Conservation (phyloP, 1,140 invertebrate genomes). For the Zaprionus lachaisei region DNA sequence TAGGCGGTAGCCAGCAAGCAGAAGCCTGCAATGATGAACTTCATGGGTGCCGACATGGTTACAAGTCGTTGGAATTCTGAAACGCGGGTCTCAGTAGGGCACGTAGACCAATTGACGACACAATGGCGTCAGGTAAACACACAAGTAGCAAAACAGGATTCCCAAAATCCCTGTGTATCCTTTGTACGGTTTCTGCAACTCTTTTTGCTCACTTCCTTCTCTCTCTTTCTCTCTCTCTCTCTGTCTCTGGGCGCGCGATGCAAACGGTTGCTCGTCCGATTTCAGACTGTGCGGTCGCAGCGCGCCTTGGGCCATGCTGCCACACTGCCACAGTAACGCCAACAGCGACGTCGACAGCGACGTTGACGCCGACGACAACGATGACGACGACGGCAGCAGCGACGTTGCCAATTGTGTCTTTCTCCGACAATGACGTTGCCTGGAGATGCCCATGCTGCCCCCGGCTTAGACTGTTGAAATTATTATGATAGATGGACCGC, state of each 20-base stretch:
- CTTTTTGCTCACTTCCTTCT: not conserved
- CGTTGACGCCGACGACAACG: constrained; percentile 11
- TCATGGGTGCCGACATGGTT: constrained; percentile 61
- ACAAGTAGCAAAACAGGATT: not conserved
- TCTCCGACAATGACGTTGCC: constrained; percentile 38
- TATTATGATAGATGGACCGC: not conserved
- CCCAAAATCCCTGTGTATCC: constrained; percentile 39
- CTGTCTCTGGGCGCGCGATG: constrained; percentile 61
- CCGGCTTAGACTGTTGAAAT: not conserved
- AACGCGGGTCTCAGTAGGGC: constrained; percentile 41
- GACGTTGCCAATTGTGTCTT: constrained; percentile 6
- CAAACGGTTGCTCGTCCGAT: constrained; percentile 70
- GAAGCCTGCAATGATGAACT: constrained; percentile 60
- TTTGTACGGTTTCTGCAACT: constrained; percentile 28
- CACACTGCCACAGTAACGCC: constrained; percentile 40
- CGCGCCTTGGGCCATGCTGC: constrained; percentile 59
- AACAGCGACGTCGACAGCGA: constrained; percentile 41
- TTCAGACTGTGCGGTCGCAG: constrained; percentile 65
- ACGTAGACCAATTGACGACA: constrained; percentile 60
- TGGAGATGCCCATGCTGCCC: constrained; percentile 59
- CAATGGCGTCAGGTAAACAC: constrained; percentile 53
- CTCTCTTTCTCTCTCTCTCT: not conserved
- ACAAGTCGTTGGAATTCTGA: constrained; percentile 27
- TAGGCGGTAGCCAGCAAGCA: constrained; percentile 67
- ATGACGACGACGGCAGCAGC: constrained; percentile 20